Base-by-base conservation (phyloP, 2,113 vertebrate species). In the Mastomys coucha region DNA sequence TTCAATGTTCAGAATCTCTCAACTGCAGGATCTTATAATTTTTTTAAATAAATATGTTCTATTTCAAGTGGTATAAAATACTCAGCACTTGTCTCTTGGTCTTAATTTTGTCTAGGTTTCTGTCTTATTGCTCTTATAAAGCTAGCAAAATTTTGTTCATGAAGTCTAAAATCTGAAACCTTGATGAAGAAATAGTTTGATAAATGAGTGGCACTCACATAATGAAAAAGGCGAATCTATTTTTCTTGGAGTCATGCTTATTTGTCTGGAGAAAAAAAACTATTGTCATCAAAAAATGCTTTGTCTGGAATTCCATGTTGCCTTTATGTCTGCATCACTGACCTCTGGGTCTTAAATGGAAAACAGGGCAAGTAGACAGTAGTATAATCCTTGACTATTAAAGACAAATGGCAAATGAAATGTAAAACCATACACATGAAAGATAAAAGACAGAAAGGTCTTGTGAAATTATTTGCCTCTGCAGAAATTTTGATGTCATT, bases 351-450 rank as follows among this genome's bases (percentile, higher is more conserved):
- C 28, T 91, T 24, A 45, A 63, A 76, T 11, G 60, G n/a, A 90
- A 36, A 93, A 60, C 0, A 93, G 39, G 17, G 13, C 26, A 93
- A 31, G 33, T 12, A 53, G 13, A 36, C 70, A 53, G 0, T 33
- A 13, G n/a, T 73, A 8, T 65, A 73, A 73, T 12, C 13, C 36
- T 2, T 58, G 49, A 80, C 20, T 69, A 78, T 49, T 60, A 53
- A 85, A 96, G 72, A 93, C 28, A 86, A 85, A 94, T 75, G 12
- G 3, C 77, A 95, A 36, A 94, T 78, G 88, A 85, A 94, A 96
- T 53, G 9, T 88, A 7, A 60, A 91, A 17, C 1, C 20, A 20
- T 33, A 7, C 20, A 26, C 16, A 53, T 53, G 19, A 94, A 96
- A 94, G 4, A 19, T 69, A 67, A 91, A 91, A 93, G 20, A 1